A percentile compares a stretch with the other conserved stretches of the same genome.
Evolutionary conservation across 2,888 invertebrate species (phyloP).

Genomic region (Drosophila testacea): DNA sequence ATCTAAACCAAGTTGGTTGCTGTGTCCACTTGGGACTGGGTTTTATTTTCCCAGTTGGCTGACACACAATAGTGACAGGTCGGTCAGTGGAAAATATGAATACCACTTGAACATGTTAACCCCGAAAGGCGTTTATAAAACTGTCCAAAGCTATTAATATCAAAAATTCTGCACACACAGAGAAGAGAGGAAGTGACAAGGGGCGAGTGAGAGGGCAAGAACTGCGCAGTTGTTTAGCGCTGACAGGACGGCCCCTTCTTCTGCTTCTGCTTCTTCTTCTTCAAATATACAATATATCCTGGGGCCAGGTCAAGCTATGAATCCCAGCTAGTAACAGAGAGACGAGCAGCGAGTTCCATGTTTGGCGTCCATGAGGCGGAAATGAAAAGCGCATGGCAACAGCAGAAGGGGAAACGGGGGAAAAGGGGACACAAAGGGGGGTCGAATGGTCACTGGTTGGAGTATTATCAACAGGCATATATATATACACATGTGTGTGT

Average conservation of each 20-base stretch:
- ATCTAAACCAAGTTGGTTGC: slow-evolving; percentile 28
- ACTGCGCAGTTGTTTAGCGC: slow-evolving; percentile 68
- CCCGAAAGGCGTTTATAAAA: slow-evolving; percentile 82
- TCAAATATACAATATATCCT: slow-evolving; percentile 40
- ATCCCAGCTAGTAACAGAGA: slow-evolving; percentile 47
- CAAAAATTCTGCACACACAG: slow-evolving; percentile 77
- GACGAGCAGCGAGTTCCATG: slow-evolving; percentile 62
- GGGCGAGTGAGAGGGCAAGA: slow-evolving; percentile 15
- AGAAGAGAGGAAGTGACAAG: background rate
- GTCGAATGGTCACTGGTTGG: slow-evolving; percentile 49
- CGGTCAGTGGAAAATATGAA: slow-evolving; percentile 82
- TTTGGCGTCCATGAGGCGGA: slow-evolving; percentile 82
- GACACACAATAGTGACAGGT: slow-evolving; percentile 78
- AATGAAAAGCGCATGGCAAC: slow-evolving; percentile 72
- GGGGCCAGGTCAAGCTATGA: slow-evolving; percentile 63
- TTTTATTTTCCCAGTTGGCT: slow-evolving; percentile 33
- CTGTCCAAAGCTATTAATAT: slow-evolving; percentile 82
- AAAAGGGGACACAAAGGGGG: slow-evolving; percentile 15
- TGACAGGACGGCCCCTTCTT: slow-evolving; percentile 30
- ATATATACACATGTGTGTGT: slow-evolving; percentile 16
- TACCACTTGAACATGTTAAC: slow-evolving; percentile 81
- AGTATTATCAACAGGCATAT: slow-evolving; percentile 76
- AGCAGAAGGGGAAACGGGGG: slow-evolving; percentile 15
- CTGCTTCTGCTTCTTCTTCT: background rate
- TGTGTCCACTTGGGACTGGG: slow-evolving; percentile 2